Evolutionary conservation across 92 coral and sea anemone species (phyloP), one percentile per base, ranked within the genome.

Genomic region (Pocillopora grandis): DNA sequence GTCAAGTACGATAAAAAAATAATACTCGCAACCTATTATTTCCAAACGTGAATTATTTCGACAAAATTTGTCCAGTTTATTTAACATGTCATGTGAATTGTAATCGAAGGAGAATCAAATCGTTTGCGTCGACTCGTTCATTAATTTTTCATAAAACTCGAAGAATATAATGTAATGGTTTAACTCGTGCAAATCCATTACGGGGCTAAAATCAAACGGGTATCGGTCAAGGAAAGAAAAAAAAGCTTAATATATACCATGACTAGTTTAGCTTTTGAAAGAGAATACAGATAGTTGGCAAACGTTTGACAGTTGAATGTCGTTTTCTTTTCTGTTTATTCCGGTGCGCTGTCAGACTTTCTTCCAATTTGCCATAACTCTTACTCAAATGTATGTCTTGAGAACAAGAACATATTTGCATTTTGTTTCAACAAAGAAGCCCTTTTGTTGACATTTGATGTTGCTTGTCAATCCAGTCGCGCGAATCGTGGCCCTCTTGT

Each of bases 11-110:
- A 2, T 3, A 42, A 72, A 61, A 73, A 23, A 62, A 27, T 13
- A 23, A 21, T 31, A 73, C 19, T 42, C 63, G 56, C 8, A 33
- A 48, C 60, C 60, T 56, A 14, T 63, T 76, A 58, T 66, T 27
- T 77, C 21, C 59, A 12, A 76, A 17, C 71, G 71, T 37, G 77
- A 79, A 31, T 70, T 61, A 69, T 70, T 85, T 78, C 82, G 68
- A 61, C 77, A 69, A 85, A 66, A 85, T 78, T 85, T 85, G 71
- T 72, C 63, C 21, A 60, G 78, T 67, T 59, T 69, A 85, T 85
- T 85, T 71, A 76, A 75, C 82, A 76, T 85, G 88, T 68, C 85
- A 77, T 78, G 76, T 62, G 35, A 78, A 84, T 58, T 49, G 79
- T 63, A 79, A 71, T 71, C 85, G 79, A 79, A 85, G 21, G 36